Evolutionary conservation across 35 echinoderm and acorn worm species (phyloP).

Genomic region (Ophioderma brevispina): DNA sequence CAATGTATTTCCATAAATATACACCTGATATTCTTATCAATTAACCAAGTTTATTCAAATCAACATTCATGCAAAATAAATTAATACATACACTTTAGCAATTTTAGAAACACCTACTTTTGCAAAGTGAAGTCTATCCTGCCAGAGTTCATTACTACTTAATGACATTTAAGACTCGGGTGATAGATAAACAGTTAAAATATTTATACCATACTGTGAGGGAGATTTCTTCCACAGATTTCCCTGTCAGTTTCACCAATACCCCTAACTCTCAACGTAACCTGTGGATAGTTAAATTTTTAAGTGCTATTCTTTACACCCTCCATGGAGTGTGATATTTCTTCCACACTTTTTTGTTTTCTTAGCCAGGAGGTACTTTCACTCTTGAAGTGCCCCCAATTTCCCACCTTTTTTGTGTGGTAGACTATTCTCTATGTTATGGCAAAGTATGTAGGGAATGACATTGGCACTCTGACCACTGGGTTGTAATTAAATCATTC

Average conservation of each 20-base stretch:
- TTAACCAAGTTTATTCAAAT: too few species aligned
- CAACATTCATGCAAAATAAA: neutral
- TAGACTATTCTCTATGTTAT: too few species aligned
- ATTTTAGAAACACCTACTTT: neutral
- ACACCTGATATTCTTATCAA: too few species aligned
- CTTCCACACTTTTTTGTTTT: neutral
- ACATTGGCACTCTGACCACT: neutral
- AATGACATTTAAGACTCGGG: constrained; percentile 15
- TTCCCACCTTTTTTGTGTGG: neutral
- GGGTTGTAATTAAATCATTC: neutral
- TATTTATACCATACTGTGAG: neutral
- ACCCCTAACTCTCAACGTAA: neutral
- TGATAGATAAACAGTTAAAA: constrained; percentile 10
- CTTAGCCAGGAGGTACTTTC: neutral
- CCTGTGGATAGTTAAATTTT: constrained; percentile 1
- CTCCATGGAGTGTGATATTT: neutral
- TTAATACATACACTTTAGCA: neutral
- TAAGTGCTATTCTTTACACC: neutral
- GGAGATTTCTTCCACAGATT: constrained; percentile 1
- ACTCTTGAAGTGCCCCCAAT: neutral
- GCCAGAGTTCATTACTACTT: neutral
- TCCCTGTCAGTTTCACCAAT: neutral
- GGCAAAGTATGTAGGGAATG: neutral
- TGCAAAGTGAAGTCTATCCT: neutral
- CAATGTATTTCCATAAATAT: too few species aligned